Evolutionary conservation across 2,113 vertebrate genomes (phyloP), one percentile per base, ranked within the genome.

Genomic region (Colaptes auratus): DNA sequence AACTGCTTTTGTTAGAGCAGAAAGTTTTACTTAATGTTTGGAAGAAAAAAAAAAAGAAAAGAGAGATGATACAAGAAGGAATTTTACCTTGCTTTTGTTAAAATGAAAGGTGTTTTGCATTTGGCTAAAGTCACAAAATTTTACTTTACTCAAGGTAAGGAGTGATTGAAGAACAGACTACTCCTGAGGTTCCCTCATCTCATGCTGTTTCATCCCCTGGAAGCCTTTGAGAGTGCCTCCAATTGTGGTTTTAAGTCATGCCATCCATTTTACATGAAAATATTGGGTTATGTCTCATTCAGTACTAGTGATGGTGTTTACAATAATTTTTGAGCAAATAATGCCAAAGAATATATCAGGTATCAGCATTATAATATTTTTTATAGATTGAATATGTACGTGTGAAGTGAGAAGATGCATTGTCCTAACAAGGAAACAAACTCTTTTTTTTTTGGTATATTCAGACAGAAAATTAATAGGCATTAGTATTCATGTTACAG

Each of bases 21-120:
- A 89, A 66, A 52, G 10, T 14, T 3, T 42, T 79, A 60, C 15
- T 61, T 85, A 50, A 44, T 46, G 2, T 75, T 86, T 69, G 65
- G 64, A 82, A 92, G 69, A 85, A 56, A 5, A 9, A 78, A 46
- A 11, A 56, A 48, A 74, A 90, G 20, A 23, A 50, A 55, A 15
- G 8, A 55, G 30, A 66, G 21, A 66, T 4, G 12, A 58, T 82
- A 94, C 61, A 73, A 95, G 85, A 82, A 39, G 67, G 63, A 93
- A 94, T 86, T 95, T 92, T 92, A 27, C 74, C 36, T 91, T 70
- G 18, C 42, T 94, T 96, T 92, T 92, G 65, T 90, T 94, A 74
- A 9, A 46, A 93, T 80, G 50, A 90, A 42, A 96, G 27, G 15
- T 72, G 72, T 70, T 92, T 96, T 89, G 42, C 65, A 65, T 89